Conservation (phyloP, 2,797 vertebrate species). For the Gobionotothen gibberifrons region DNA sequence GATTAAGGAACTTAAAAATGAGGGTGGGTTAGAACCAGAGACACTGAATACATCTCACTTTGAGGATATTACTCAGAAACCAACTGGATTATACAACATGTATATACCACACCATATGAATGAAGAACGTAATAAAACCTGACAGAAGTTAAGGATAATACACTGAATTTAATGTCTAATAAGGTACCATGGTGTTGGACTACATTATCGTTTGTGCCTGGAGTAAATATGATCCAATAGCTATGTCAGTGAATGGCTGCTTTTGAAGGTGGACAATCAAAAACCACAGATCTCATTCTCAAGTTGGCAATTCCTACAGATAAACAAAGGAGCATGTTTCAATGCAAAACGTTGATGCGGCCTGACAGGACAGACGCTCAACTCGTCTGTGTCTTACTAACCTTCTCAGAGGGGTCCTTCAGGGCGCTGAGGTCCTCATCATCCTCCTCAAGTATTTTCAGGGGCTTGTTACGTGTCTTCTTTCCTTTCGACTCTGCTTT, state of each 20-base stretch:
- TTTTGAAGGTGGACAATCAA: neutral
- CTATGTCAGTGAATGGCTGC: neutral
- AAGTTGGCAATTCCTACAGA: neutral
- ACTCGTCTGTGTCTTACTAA: constrained; percentile 73
- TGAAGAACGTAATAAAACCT: too few species aligned
- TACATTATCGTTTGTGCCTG: too few species aligned
- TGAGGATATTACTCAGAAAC: too few species aligned
- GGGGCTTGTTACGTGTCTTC: constrained; percentile 80
- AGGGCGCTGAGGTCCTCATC: constrained; percentile 89
- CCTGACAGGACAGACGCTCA: neutral
- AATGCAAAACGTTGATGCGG: neutral
- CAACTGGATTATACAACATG: too few species aligned
- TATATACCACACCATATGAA: too few species aligned
- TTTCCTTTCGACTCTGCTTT: constrained; percentile 89
- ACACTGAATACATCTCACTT: neutral
- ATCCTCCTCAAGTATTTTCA: constrained; percentile 91
- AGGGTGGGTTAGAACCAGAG: neutral
- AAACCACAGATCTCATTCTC: neutral
- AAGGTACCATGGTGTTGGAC: too few species aligned
- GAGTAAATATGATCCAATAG: neutral
- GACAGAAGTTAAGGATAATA: too few species aligned
- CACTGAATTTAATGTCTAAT: too few species aligned
- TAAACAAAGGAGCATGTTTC: neutral
- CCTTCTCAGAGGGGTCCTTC: constrained; percentile 97
- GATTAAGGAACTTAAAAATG: too few species aligned